Percentiles rank a stretch among this genome's conserved stretches.
These are phyloP conservation scores for Herpetotheres cachinnans DNA, from an alignment of 2,113 vertebrate species.

Conservation along the genomic window DNA sequence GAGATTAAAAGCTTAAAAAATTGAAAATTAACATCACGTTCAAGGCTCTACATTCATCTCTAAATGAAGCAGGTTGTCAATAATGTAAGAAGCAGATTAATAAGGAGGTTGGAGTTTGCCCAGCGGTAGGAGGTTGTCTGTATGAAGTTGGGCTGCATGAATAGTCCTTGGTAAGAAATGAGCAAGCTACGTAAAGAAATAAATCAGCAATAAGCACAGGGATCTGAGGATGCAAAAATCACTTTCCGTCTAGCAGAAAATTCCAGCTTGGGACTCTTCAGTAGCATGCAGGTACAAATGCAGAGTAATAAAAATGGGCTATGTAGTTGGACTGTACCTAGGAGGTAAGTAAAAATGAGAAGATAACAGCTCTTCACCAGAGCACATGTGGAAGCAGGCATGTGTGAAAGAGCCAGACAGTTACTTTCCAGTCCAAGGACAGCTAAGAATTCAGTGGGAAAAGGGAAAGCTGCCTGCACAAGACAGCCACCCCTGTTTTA, in stretches of 20 bases:
- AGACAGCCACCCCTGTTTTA: not conserved
- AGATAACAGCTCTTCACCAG: not conserved
- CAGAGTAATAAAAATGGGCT: rapidly evolving
- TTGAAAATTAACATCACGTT: not conserved
- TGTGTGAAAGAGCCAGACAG: not conserved
- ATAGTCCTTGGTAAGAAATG: not conserved
- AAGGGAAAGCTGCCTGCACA: not conserved
- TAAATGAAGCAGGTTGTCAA: not conserved
- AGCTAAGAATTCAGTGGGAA: not conserved
- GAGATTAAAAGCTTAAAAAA: not conserved
- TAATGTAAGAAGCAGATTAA: not conserved
- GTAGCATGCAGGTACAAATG: not conserved
- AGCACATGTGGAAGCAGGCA: not conserved
- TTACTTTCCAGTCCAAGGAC: not conserved
- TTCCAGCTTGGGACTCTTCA: not conserved
- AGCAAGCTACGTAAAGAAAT: not conserved
- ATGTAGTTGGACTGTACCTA: not conserved
- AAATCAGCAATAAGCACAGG: not conserved
- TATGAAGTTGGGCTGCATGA: not conserved
- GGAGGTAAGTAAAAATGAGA: not conserved
- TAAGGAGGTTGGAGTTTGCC: not conserved
- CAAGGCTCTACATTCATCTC: not conserved
- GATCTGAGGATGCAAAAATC: not conserved
- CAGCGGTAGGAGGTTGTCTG: not conserved
- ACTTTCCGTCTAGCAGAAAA: not conserved